Conservation (phyloP, 1,140 invertebrate genomes). For the Campodea augens region DNA sequence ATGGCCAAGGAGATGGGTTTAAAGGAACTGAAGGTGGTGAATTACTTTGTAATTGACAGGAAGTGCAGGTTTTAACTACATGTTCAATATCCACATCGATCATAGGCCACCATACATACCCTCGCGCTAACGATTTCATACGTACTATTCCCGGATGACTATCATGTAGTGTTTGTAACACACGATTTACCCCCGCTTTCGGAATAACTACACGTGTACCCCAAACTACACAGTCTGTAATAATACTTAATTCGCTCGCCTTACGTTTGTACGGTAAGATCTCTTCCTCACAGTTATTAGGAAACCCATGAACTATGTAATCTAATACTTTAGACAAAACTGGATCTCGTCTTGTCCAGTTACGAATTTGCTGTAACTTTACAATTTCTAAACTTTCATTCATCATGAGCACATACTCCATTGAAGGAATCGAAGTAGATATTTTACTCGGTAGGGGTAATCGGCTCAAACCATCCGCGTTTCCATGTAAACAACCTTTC, state of each 20-base stretch:
- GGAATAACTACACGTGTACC: conserved; percentile 24
- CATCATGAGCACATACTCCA: no score
- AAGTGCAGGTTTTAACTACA: conserved; percentile 10
- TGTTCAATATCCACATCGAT: conserved; percentile 23
- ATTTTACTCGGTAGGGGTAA: no score
- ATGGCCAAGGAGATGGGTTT: conserved; percentile 12
- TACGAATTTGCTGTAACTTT: no score
- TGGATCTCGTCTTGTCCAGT: conserved; percentile 1
- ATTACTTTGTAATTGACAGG: conserved; percentile 7
- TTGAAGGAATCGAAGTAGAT: no score
- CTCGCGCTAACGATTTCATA: conserved; percentile 25
- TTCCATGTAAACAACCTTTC: background rate
- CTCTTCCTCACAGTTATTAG: background rate
- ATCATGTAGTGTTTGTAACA: conserved; percentile 22
- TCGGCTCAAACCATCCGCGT: no score
- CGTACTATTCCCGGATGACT: conserved; percentile 23
- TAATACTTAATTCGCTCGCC: conserved; percentile 5
- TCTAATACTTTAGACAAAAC: conserved; percentile 2
- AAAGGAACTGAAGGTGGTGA: conserved; percentile 14
- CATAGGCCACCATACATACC: conserved; percentile 21
- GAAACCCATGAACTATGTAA: conserved; percentile 7
- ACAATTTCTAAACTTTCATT: no score
- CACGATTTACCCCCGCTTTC: conserved; percentile 10
- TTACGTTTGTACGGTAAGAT: background rate
- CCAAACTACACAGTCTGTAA: conserved; percentile 12